These are phyloP conservation scores for Drosophila sturtevanti DNA, from an alignment of 1,140 invertebrate species.

Conservation along the genomic window DNA sequence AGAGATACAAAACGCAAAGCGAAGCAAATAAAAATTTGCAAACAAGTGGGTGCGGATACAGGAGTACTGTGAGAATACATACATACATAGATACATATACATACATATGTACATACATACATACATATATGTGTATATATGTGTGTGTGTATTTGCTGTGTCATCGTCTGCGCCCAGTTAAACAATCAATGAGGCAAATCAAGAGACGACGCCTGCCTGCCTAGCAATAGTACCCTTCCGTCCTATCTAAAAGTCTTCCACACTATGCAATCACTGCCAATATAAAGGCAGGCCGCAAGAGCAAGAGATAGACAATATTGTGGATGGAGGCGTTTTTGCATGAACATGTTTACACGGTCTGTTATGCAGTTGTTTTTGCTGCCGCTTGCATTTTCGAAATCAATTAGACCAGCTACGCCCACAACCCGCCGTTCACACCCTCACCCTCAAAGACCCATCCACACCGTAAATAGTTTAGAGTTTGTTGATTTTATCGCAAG, in stretches of 20 bases:
- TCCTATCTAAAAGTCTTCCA: constrained; percentile 19
- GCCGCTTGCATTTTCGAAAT: constrained; percentile 56
- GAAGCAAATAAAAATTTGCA: constrained; percentile 63
- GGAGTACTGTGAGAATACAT: constrained; percentile 1
- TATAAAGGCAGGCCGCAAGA: not conserved
- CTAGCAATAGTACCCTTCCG: not conserved
- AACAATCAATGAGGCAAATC: constrained; percentile 56
- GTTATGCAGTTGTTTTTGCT: constrained; percentile 28
- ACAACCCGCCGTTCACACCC: constrained; percentile 2
- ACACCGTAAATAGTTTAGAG: constrained; percentile 54
- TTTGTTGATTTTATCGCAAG: constrained; percentile 61
- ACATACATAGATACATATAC: constrained; percentile 7
- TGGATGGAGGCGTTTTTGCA: constrained; percentile 28
- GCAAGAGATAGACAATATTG: not conserved
- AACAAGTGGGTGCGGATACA: constrained; percentile 28
- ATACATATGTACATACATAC: not conserved
- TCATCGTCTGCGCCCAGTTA: constrained; percentile 52
- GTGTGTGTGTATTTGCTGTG: constrained; percentile 9
- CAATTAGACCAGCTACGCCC: constrained; percentile 62
- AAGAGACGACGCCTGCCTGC: not conserved
- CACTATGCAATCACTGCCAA: not conserved
- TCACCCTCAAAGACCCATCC: not conserved
- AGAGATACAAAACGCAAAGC: constrained; percentile 55
- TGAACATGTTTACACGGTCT: constrained; percentile 53
- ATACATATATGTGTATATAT: not conserved